Percentiles rank a stretch among this genome's conserved stretches.
phyloP scores from a whole-genome alignment of 2,888 invertebrate species.

The Macrostomum cliftonense region DNA sequence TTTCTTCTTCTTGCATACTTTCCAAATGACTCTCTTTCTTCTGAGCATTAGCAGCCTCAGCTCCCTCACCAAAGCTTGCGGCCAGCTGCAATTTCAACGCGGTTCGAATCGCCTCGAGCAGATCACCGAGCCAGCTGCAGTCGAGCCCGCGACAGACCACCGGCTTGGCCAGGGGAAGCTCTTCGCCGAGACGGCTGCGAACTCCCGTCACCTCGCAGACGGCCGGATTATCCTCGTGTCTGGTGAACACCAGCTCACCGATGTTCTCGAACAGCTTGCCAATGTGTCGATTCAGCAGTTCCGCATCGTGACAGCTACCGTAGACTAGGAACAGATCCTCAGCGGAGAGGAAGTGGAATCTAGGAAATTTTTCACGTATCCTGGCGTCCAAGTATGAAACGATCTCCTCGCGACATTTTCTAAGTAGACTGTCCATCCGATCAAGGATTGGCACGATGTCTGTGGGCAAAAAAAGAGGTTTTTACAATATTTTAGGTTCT shows the following conservation, averaged over 20 bases:
- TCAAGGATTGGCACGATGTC: conserved; percentile 30
- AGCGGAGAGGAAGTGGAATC: conserved; percentile 34
- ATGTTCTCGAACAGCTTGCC: conserved; percentile 33
- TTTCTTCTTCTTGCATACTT: too few species aligned
- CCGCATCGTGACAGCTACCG: conserved; percentile 33
- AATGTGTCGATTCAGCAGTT: conserved; percentile 29
- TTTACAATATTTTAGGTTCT: too few species aligned
- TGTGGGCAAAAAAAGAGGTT: too few species aligned
- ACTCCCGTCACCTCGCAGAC: conserved; percentile 25
- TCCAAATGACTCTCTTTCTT: conserved; percentile 10
- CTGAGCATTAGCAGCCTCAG: conserved; percentile 16
- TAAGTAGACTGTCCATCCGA: conserved; percentile 24
- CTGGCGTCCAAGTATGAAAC: conserved; percentile 24
- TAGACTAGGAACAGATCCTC: conserved; percentile 33
- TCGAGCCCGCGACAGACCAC: too few species aligned
- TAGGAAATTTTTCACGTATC: conserved; percentile 26
- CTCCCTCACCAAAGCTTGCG: conserved; percentile 18
- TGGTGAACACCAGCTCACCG: conserved; percentile 25
- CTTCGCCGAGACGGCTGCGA: conserved; percentile 24
- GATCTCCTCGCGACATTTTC: conserved; percentile 25
- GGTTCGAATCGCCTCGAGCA: conserved; percentile 20
- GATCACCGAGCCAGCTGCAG: too few species aligned
- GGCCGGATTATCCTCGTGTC: conserved; percentile 20
- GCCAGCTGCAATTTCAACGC: conserved; percentile 25
- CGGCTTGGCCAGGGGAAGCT: conserved; percentile 14